A percentile compares a stretch with the other conserved stretches of the same genome.
These are phyloP conservation scores for Drosophila setosimentum DNA, from an alignment of 2,888 invertebrate species.

Conservation along the genomic window DNA sequence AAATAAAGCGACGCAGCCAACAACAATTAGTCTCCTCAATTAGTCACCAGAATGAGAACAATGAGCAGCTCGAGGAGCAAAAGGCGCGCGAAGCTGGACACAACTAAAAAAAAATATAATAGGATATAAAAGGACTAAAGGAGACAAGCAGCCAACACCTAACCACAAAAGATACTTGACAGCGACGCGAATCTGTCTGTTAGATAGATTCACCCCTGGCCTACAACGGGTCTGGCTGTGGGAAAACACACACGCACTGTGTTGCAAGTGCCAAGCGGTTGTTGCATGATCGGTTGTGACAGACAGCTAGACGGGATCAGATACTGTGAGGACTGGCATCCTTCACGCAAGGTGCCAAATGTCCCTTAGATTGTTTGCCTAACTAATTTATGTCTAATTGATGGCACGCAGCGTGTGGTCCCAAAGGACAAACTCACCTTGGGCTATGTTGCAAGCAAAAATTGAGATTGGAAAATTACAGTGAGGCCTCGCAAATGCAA, in stretches of 20 bases:
- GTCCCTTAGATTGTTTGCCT: conserved; percentile 32
- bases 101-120: not conserved
- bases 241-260: conserved; percentile 40
- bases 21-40: conserved; percentile 64
- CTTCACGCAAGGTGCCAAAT: conserved; percentile 43
- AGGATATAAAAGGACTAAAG: conserved; percentile 2
- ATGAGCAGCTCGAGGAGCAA: conserved; percentile 19
- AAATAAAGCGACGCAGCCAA: conserved; percentile 27
- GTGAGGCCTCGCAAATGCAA: not conserved
- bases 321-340: not conserved
- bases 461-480: not conserved
- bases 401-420: conserved; percentile 62
- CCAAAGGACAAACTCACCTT: conserved; percentile 44
- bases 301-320: conserved; percentile 11
- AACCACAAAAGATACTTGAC: conserved; percentile 44
- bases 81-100: conserved; percentile 55
- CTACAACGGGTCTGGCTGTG: conserved; percentile 29
- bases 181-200: conserved; percentile 6
- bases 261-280: conserved; percentile 3
- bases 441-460: not conserved
- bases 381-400: conserved; percentile 69
- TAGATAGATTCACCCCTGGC: conserved; percentile 28
- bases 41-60: conserved; percentile 42
- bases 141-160: conserved; percentile 34
- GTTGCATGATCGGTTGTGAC: conserved; percentile 49